Evolutionary conservation across 2,888 invertebrate genomes (phyloP), one percentile per base, ranked within the genome.

Genomic region (Choreutis nemorana): DNA sequence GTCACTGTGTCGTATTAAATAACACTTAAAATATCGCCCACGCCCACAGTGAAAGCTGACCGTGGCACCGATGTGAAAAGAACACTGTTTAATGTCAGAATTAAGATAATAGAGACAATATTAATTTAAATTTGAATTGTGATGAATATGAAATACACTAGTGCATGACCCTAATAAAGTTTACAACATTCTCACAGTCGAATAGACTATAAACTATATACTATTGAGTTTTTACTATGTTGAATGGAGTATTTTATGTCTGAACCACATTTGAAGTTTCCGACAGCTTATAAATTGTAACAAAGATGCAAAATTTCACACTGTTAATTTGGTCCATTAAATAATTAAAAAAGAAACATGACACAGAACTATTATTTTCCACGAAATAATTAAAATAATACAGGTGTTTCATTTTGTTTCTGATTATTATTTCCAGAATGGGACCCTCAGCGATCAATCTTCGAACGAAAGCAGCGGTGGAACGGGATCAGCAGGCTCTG

Each of bases 401-500:
- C 10, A 6, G 8, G 9, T 23, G 8, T 9, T n/a, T 23, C 10
- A 23, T 26, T 6, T 29, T 28, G 14, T 14, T 24, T 40, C 42
- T 20, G 27, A 10, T 30, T 18, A 14, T 23, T 15, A 28, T 40
- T 66, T 67, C 18, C 71, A 78, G 78, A 68, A 63, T 35, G 71
- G 68, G 37, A 60, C 62, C 12, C 51, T 71, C 23, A 64, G 68
- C 32, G 77, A 77, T 32, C 75, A 77, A 40, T 54, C 77, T 1
- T 64, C 75, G 2, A 77, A 77, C 34, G 77, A 77, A 28, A 62
- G 85, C 81, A 34, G 81, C 80, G 48, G 70, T 78, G 31, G 84
- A 55, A 39, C 72, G 55, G 81, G 82, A 26, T 70, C 78, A 25
- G 63, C 77, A 0, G 83, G 81, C 27, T 55, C 82, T 0, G 85